Base-by-base conservation (phyloP, 2,113 vertebrate species). In the Callopanchax toddi region DNA sequence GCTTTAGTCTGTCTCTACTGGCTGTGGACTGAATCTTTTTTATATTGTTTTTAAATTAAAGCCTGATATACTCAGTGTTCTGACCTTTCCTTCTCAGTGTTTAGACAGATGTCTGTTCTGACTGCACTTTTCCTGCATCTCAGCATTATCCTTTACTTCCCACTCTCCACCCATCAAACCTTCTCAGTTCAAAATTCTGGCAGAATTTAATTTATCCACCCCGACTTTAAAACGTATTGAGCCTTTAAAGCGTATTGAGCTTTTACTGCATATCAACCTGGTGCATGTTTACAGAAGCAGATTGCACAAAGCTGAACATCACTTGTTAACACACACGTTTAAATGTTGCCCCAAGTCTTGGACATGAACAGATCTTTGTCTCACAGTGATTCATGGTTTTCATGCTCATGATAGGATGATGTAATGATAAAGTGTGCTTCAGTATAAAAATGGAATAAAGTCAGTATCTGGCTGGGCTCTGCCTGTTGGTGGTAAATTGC, bases 81-180 rank as follows among this genome's bases (percentile, higher is more conserved):
- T 58, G 25, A 32, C 56, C 42, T 32, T 56, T 57, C 22, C 17
- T 21, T 45, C 21, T 29, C 2, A 15, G 13, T 32, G n/a, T 45
- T 45, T 51, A 20, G 13, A 46, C 57, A 11, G 26, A 45, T 22
- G 26, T 21, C 57, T 26, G 18, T 22, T 6, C 18, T 8, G 52
- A 53, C 52, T 15, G 21, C n/a, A 54, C 34, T 10, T 29, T 58
- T 43, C 22, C 36, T 56, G 36, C 53, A 49, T 66, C 50, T 39
- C 1, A 32, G 3, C n/a, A 44, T 12, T 11, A 44, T 12, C 13
- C 4, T 16, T 37, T 46, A 2, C 23, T 48, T 67, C 44, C n/a
- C 22, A 18, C 21, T 6, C 0, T 7, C 23, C 22, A 29, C 7
- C n/a, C 42, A 18, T 1, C 9, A 9, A 4, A 53, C 40, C 15